These are phyloP conservation scores for Gracilinanus agilis DNA, from an alignment of 2,113 vertebrate species.

Conservation along the genomic window DNA sequence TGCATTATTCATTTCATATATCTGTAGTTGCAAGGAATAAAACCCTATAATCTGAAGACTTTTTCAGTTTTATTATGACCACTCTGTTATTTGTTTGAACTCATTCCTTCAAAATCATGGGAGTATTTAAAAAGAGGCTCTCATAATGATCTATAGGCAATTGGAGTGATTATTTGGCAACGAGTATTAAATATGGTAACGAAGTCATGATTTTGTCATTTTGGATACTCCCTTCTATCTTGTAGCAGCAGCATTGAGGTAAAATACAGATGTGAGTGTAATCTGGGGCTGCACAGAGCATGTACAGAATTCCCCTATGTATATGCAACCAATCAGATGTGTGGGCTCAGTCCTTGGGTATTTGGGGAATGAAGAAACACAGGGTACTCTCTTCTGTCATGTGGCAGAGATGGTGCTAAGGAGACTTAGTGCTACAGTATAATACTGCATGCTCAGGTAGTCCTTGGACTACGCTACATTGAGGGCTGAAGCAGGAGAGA, in stretches of 20 bases:
- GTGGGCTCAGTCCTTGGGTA: not conserved
- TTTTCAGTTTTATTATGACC: constrained; percentile 27
- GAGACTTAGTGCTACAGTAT: not conserved
- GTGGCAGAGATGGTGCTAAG: not conserved
- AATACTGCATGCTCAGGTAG: not conserved
- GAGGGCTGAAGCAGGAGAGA: not conserved
- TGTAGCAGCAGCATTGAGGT: not conserved
- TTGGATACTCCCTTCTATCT: not conserved
- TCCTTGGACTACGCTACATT: not conserved
- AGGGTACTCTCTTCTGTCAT: not conserved
- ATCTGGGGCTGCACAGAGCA: not conserved
- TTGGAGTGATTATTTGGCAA: not conserved
- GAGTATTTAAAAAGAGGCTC: not conserved
- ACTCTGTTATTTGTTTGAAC: constrained; percentile 26
- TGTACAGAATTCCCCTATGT: not conserved
- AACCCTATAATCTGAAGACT: not conserved
- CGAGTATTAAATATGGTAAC: not conserved
- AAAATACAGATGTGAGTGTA: not conserved
- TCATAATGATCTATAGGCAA: not conserved
- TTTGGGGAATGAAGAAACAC: not conserved
- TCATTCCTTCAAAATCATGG: not conserved
- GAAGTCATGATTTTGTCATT: not conserved
- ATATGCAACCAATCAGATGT: not conserved
- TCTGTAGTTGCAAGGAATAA: not conserved
- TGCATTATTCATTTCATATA: constrained; percentile 53